Base-by-base conservation (phyloP, 2,113 vertebrate species). In the Oreochromis niloticus region DNA sequence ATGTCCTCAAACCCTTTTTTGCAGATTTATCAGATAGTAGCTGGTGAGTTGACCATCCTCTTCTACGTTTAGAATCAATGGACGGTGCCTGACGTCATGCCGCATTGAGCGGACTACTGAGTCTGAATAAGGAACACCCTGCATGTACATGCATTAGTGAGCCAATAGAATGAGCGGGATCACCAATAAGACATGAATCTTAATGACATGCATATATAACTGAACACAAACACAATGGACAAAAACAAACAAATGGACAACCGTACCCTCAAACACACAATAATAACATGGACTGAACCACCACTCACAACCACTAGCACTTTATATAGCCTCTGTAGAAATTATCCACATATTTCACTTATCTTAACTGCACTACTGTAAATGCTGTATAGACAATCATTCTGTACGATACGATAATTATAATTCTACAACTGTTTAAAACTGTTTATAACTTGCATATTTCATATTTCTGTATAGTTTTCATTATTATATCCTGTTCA, bases 31-130 rank as follows among this genome's bases (percentile, higher is more conserved):
- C 34, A 68, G 34, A 39, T 1, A 68, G 34, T 68, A 41, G 34
- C 0, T 8, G 34, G 10, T 13, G 63, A 3, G 19, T 22, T 68
- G 34, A 68, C 19, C 19, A 41, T 68, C 17, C 6, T 68, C 63
- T 13, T 3, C 63, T 41, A n/a, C 2, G 0, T 66, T 66, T 66
- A 66, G 59, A 63, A 34, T 63, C 32, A 36, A 7, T 36, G 61
- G 17, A 36, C 32, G 61, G 6, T 4, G 17, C 61, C 34, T 66
- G 61, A 0, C 4, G 0, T 66, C 34, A 39, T 39, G 61, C 0
- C 2, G 6, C 19, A 13, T 36, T 22, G 11, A 66, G 41, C 3
- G 9, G 14, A 48, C 22, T 27, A 24, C 9, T 73, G 68, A 73
- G 39, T 9, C 66, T 10, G 39, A 46, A 24, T 27, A 17, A 75